These are phyloP conservation scores for Cinara cedri DNA, from an alignment of 2,888 invertebrate genomes.

Conservation along the genomic window DNA sequence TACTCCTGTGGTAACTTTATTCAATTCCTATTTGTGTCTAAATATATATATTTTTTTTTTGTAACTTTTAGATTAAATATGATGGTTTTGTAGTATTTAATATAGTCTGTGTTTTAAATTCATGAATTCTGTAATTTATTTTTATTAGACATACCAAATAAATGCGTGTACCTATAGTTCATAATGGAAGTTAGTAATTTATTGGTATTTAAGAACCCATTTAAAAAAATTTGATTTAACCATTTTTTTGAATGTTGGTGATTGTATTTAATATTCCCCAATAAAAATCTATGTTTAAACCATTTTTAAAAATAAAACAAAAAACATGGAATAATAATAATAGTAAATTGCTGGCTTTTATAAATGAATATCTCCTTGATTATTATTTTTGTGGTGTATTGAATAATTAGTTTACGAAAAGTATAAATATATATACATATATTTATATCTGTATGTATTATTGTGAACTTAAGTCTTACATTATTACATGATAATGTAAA, in stretches of 20 bases:
- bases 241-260: slow-evolving; percentile 4
- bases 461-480: slow-evolving; percentile 3
- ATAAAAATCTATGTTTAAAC: slow-evolving; percentile 17
- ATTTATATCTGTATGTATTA: slow-evolving; percentile 6
- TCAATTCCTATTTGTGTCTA: slow-evolving; percentile 52
- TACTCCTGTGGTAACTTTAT: slow-evolving; percentile 48
- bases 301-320: slow-evolving; percentile 25
- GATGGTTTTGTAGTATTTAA: slow-evolving; percentile 43
- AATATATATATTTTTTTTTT: slow-evolving; percentile 36
- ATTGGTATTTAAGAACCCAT: background rate
- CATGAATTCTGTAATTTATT: slow-evolving; percentile 35
- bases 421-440: background rate
- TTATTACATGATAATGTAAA: slow-evolving; percentile 28
- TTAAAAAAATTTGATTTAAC: background rate
- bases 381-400: background rate
- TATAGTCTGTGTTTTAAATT: slow-evolving; percentile 43
- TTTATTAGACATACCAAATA: slow-evolving; percentile 44
- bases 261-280: slow-evolving; percentile 3
- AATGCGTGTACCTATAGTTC: slow-evolving; percentile 32
- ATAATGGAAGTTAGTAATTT: slow-evolving; percentile 20
- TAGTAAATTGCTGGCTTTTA: slow-evolving; percentile 15
- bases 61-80: slow-evolving; percentile 38
- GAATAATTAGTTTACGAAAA: slow-evolving; percentile 18
- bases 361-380: slow-evolving; percentile 21
- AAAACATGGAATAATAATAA: background rate